Percentiles rank a stretch among this genome's conserved stretches.
Evolutionary conservation across 1,140 invertebrate genomes (phyloP).

Genomic region (Diorhabda elongata): DNA sequence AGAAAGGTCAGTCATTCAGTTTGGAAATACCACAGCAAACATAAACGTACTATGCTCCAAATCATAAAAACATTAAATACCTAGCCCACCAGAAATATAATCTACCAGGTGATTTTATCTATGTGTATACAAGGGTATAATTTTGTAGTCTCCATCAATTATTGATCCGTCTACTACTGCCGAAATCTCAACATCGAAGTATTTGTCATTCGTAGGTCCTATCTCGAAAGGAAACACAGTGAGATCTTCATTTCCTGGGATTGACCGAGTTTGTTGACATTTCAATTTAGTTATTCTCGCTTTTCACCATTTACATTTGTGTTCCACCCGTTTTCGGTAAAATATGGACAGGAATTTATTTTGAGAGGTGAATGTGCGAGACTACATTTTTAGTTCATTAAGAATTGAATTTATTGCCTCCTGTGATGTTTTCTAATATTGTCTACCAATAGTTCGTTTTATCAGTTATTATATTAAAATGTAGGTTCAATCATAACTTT

Average conservation of each 20-base stretch:
- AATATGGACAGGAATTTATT: neutral
- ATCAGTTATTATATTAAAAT: too few relatives aligned
- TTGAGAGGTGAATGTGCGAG: neutral
- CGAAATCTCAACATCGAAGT: neutral
- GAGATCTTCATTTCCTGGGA: conserved; percentile 1
- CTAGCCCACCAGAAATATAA: too few relatives aligned
- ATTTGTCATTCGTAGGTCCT: neutral
- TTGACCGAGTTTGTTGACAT: neutral
- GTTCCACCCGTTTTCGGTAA: neutral
- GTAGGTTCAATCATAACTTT: too few relatives aligned
- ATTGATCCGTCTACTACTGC: neutral
- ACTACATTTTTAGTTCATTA: neutral
- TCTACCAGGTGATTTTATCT: too few relatives aligned
- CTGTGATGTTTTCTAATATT: too few relatives aligned
- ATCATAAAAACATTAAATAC: too few relatives aligned
- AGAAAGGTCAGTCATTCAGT: too few relatives aligned
- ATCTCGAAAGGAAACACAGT: conserved; percentile 2
- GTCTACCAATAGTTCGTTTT: too few relatives aligned
- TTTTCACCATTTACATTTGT: neutral
- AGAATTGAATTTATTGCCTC: neutral
- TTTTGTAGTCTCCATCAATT: neutral
- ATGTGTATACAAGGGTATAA: neutral
- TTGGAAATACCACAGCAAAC: too few relatives aligned
- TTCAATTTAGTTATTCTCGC: neutral
- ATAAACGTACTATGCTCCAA: too few relatives aligned